Evolutionary conservation across 2,888 invertebrate genomes (phyloP), one percentile per base, ranked within the genome.

Genomic region (Melieria omissa): DNA sequence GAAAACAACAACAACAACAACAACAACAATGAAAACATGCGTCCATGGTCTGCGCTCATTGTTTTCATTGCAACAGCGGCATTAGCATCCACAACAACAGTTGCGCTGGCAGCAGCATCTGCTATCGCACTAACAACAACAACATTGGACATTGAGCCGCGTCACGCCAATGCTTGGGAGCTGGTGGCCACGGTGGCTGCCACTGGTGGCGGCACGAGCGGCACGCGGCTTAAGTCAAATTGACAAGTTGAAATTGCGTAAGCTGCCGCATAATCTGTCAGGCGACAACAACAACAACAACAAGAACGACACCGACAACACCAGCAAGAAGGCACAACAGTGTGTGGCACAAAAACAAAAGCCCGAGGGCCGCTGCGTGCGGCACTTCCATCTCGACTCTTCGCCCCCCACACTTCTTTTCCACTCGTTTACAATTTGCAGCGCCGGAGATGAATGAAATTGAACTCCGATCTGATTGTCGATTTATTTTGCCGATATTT

Each of bases 401-500:
- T 12, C 7, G 14, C 41, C n/a, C 14, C n/a, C 14, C 54, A 10
- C 52, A 14, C 16, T n/a, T 42, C 46, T 41, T 64, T 5, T 0
- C n/a, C 58, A 41, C 16, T 42, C 5, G 58, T 58, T 10, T 4
- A 12, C 58, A 5, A n/a, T 10, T 14, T 29, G 9, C 12, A 29
- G 29, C 10, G 8, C 16, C 14, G n/a, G 29, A 10, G 10, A 46
- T 63, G n/a, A 29, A 44, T 57, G 57, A 41, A 62, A 65, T 57
- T 64, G 72, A 72, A 69, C 67, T 70, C 63, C 64, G 69, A 73
- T 64, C 71, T 29, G 70, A 65, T 71, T 74, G 76, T 73, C 79
- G 76, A 80, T 81, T 80, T 80, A 77, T 81, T 81, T 78, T 73
- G 73, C 71, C 74, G 78, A 74, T 72, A 80, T 80, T 81, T 81